Evolutionary conservation across 2,888 invertebrate species (phyloP).

Genomic region (Uropetala carovei): DNA sequence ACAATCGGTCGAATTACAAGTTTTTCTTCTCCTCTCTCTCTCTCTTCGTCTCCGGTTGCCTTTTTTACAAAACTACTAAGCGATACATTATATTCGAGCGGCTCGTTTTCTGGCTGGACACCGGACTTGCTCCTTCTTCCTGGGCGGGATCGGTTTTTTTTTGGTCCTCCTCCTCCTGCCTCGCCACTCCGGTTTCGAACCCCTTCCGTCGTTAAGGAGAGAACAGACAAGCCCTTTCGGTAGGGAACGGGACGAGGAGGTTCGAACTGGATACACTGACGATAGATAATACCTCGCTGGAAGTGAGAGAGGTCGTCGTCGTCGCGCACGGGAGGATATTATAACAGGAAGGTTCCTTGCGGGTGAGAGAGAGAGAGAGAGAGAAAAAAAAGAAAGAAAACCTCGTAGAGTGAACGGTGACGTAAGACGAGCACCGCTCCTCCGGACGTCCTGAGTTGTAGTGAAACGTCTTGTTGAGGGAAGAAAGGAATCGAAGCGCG

Average conservation of each 20-base stretch:
- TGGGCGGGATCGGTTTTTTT: no score
- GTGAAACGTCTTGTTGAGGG: neutral
- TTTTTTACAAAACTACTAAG: no score
- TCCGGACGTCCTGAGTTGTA: neutral
- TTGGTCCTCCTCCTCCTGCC: no score
- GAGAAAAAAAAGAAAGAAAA: neutral
- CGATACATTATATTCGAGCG: no score
- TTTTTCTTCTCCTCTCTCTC: no score
- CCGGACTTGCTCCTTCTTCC: no score
- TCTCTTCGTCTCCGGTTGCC: no score
- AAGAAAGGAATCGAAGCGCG: neutral
- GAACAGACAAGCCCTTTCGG: neutral
- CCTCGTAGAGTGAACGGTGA: neutral
- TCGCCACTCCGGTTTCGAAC: no score
- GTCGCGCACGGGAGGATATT: no score
- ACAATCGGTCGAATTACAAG: no score
- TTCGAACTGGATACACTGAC: neutral
- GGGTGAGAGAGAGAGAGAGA: no score
- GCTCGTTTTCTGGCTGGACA: no score
- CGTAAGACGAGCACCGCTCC: slow-evolving; percentile 1
- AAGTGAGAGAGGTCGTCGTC: neutral
- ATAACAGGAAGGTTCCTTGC: neutral
- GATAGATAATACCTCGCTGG: neutral
- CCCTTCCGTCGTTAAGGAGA: neutral
- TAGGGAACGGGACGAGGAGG: neutral